Conservation (phyloP, 2,797 vertebrate species). For the Loris lydekkerianus region DNA sequence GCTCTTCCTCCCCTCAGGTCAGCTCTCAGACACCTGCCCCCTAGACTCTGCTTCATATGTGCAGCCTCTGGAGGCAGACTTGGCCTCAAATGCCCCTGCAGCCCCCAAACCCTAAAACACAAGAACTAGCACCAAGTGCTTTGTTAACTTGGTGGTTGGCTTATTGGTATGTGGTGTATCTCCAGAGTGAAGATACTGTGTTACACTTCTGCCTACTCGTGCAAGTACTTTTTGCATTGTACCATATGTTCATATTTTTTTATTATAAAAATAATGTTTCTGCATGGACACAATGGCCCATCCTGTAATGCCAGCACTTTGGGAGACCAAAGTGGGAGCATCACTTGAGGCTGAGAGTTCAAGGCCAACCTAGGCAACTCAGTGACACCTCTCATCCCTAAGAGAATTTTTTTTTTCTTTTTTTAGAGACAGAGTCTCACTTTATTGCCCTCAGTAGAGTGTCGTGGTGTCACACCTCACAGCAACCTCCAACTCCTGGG, state of each 20-base stretch:
- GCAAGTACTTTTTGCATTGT: neutral
- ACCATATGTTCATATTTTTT: neutral
- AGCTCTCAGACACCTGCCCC: neutral
- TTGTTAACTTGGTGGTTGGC: neutral
- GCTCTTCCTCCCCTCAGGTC: neutral
- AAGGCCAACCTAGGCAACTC: neutral
- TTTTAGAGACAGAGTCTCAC: no score
- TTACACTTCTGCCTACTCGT: neutral
- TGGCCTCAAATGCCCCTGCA: neutral
- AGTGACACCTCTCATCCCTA: neutral
- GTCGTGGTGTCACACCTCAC: no score
- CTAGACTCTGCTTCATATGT: neutral
- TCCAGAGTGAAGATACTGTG: neutral
- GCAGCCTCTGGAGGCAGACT: neutral
- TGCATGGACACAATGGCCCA: neutral
- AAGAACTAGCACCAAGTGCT: fast-evolving
- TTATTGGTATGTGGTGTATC: neutral
- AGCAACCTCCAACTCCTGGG: no score
- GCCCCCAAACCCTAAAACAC: neutral
- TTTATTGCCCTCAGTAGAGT: no score
- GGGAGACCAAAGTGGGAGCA: neutral
- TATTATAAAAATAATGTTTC: neutral
- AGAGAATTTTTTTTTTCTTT: neutral
- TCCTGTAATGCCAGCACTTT: neutral
- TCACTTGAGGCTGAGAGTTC: neutral